phyloP scores from a whole-genome alignment of 1,140 invertebrate species.

The Papilio aristodemus region DNA sequence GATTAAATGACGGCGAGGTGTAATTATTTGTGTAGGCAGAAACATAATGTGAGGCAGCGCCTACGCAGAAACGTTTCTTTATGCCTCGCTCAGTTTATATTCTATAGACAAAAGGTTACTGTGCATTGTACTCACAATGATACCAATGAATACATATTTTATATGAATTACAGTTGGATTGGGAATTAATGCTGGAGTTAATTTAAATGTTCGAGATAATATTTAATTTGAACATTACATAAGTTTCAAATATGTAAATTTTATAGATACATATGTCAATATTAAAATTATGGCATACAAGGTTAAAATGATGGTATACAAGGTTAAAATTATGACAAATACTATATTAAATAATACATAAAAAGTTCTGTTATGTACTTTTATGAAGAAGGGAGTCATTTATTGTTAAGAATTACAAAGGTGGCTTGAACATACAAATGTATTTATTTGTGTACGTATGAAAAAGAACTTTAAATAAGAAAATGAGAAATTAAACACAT shows the following conservation, averaged over 20 bases:
- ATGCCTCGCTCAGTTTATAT: neutral
- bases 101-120: slow-evolving; percentile 17
- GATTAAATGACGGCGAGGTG: slow-evolving; percentile 5
- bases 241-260: too few species aligned
- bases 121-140: neutral
- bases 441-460: too few species aligned
- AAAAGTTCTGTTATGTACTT: too few species aligned
- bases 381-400: too few species aligned
- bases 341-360: too few species aligned
- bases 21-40: slow-evolving; percentile 14
- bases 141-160: neutral
- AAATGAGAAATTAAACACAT: neutral
- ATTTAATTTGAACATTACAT: too few species aligned
- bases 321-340: too few species aligned
- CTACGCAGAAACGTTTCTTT: neutral
- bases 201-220: neutral
- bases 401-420: neutral
- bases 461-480: neutral
- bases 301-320: too few species aligned
- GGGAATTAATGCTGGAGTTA: neutral
- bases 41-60: slow-evolving; percentile 2
- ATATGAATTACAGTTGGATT: slow-evolving; percentile 10
- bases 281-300: too few species aligned
- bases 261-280: too few species aligned
- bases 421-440: neutral